These are phyloP conservation scores for Neoascia interrupta DNA, from an alignment of 2,888 invertebrate species.

Conservation along the genomic window DNA sequence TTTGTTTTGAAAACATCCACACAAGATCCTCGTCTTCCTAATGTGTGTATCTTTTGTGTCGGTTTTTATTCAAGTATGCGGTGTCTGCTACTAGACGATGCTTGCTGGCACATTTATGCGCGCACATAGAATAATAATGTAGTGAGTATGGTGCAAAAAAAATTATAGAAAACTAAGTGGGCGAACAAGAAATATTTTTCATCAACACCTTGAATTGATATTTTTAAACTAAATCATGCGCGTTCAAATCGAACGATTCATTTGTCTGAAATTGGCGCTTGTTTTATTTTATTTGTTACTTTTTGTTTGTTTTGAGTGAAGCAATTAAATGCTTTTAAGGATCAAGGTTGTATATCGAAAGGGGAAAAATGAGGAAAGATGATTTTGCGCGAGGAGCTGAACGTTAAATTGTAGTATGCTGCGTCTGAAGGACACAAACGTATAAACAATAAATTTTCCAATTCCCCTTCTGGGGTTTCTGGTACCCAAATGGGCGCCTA, in stretches of 20 bases:
- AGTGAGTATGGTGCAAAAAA: neutral
- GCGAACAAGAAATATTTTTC: neutral
- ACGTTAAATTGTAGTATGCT: no score
- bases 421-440: no score
- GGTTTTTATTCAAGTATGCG: neutral
- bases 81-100: neutral
- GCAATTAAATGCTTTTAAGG: neutral
- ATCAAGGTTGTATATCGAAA: no score
- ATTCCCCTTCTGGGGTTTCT: no score
- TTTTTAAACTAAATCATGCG: constrained; percentile 54
- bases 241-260: constrained; percentile 19
- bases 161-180: neutral
- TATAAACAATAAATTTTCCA: no score
- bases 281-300: constrained; percentile 2
- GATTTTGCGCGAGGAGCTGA: no score
- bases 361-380: no score
- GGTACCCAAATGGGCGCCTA: no score
- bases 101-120: neutral
- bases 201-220: constrained; percentile 32
- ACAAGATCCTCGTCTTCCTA: neutral
- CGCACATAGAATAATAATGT: neutral
- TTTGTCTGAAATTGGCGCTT: constrained; percentile 31
- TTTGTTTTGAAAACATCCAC: neutral
- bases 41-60: neutral
- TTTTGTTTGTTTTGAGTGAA: constrained; percentile 5